Evolutionary conservation across 37 sponge, comb jelly and placozoan genomes (phyloP), one percentile per base, ranked within the genome.

Genomic region (Mnemiopsis leidyi): DNA sequence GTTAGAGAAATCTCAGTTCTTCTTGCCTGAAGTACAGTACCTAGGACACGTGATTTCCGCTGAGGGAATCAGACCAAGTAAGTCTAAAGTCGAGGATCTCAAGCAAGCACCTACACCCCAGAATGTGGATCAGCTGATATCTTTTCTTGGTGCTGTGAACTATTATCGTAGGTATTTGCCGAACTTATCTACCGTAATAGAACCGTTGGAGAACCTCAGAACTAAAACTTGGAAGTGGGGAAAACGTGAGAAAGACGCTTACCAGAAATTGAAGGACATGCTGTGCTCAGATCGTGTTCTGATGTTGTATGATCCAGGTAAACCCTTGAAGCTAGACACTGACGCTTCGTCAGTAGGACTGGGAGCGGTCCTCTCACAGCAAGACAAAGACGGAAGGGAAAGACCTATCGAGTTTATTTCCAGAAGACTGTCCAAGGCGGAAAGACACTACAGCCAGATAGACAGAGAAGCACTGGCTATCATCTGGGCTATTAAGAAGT

Each of bases 381-480:
- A 25, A 18, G 23, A 71, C 25, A 5, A 25, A 23, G 73, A 71
- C 26, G 73, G 73, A 71, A 29, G 29, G 5, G 73, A 71, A 23
- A 71, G 73, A 71, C 73, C 73, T 23, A 30, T 71, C 29, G 73
- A 71, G 73, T 71, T 71, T 71, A 25, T 29, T 30, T 71, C 73
- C 3, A 71, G 73, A 71, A 71, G 29, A 23, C 26, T 71, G 73
- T 29, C 73, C 3, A 23, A 5, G 7, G 73, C 73, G 26, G 73
- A 71, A 30, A 71, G 73, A 30, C 23, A 71, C 3, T 71, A 71
- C 23, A 71, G 73, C 26, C 73, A 71, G 73, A 33, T 95, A 0
- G 93, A 95, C 35, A 93, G 83, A 76, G 94, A 94, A 82, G 94
- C 75, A 0, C 76, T 94, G 30, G 94, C 93, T 3, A 71, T 71